A percentile compares a stretch with the other conserved stretches of the same genome.
Conservation (phyloP, 2,113 vertebrate genomes). For the Hydropotes inermis region DNA sequence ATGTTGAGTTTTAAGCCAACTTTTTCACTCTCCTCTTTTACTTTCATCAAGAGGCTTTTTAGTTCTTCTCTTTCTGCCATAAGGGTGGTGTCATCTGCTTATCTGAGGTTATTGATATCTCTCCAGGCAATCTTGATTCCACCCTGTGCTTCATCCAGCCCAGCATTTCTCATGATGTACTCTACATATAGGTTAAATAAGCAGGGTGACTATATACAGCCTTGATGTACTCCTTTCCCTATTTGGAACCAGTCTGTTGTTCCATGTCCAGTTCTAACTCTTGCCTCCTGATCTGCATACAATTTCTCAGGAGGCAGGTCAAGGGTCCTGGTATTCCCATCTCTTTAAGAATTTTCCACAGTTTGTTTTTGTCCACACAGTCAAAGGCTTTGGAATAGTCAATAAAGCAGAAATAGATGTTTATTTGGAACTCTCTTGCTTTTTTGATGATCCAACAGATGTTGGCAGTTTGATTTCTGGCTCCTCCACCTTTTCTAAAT, state of each 20-base stretch:
- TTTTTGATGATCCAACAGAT: background rate
- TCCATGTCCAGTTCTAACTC: background rate
- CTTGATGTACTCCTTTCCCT: rapidly evolving
- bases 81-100: background rate
- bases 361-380: background rate
- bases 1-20: background rate
- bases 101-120: background rate
- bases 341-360: background rate
- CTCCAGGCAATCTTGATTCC: background rate
- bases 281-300: background rate
- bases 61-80: background rate
- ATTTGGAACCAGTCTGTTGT: background rate
- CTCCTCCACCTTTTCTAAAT: background rate
- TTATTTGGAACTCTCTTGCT: background rate
- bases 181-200: background rate
- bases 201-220: background rate
- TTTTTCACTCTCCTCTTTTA: background rate
- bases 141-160: background rate
- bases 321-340: background rate
- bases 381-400: background rate
- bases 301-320: background rate
- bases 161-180: rapidly evolving
- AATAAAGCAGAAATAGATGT: background rate
- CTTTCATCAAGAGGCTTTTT: background rate
- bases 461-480: background rate